Evolutionary conservation across 2,888 invertebrate genomes (phyloP).

Genomic region (Tholera decimalis): DNA sequence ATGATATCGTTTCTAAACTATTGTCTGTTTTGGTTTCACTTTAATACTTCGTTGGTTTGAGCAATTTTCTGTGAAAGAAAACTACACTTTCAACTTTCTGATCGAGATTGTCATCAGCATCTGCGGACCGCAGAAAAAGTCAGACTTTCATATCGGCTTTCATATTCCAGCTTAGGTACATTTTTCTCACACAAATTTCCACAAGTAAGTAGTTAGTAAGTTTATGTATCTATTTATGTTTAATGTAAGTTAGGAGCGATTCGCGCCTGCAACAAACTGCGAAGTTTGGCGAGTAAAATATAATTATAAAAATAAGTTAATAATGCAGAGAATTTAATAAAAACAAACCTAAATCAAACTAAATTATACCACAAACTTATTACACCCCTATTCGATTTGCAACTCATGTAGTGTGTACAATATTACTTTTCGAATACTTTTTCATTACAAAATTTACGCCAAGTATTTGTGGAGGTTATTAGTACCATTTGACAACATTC

Average conservation of each 20-base stretch:
- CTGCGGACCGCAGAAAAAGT: constrained; percentile 30
- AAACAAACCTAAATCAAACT: constrained; percentile 45
- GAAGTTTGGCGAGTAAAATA: no score
- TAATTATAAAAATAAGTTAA: no score
- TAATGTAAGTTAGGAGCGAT: no score
- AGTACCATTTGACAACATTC: no score
- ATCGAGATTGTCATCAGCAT: constrained; percentile 17
- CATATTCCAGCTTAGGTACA: constrained; percentile 27
- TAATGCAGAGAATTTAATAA: no score
- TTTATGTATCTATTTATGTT: no score
- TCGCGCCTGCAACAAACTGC: no score
- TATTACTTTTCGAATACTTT: background rate
- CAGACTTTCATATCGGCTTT: constrained; percentile 34
- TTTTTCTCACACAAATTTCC: constrained; percentile 24
- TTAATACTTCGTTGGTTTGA: background rate
- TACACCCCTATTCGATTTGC: constrained; percentile 11
- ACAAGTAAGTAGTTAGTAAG: no score
- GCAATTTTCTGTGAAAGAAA: constrained; percentile 15
- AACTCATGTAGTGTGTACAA: background rate
- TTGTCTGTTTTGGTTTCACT: background rate
- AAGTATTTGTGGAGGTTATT: no score
- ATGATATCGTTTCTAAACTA: no score
- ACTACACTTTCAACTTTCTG: constrained; percentile 38
- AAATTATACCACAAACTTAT: constrained; percentile 16
- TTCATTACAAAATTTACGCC: no score